Evolutionary conservation across 2,888 invertebrate genomes (phyloP).

Genomic region (Ophion obscuratus): DNA sequence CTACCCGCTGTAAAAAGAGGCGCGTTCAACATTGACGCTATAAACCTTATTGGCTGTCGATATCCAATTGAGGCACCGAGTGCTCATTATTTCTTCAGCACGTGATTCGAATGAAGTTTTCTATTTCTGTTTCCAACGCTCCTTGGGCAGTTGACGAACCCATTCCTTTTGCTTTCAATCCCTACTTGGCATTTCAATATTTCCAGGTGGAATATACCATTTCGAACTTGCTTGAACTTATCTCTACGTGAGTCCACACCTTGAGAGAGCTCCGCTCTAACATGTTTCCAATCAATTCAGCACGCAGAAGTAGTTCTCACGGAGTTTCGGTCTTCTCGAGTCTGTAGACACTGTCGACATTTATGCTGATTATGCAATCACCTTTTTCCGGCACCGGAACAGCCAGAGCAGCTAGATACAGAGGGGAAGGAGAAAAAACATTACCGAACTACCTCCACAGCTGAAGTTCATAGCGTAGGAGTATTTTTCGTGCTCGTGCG

Average conservation of each 20-base stretch:
- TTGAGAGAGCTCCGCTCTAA: background rate
- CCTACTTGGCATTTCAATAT: background rate
- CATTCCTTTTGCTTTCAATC: background rate
- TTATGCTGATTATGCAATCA: slow-evolving; percentile 50
- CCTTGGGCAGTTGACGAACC: background rate
- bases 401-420: background rate
- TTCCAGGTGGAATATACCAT: background rate
- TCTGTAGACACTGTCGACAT: slow-evolving; percentile 20
- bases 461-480: slow-evolving; percentile 35
- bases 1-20: too few relatives aligned
- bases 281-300: background rate
- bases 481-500: slow-evolving; percentile 7
- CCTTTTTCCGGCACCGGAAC: slow-evolving; percentile 8
- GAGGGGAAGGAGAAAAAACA: background rate
- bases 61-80: too few relatives aligned
- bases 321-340: slow-evolving; percentile 12
- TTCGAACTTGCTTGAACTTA: background rate
- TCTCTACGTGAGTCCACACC: background rate
- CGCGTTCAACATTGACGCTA: too few relatives aligned
- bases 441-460: slow-evolving; percentile 3
- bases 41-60: too few relatives aligned
- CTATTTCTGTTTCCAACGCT: background rate
- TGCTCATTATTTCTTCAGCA: background rate
- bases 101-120: background rate
- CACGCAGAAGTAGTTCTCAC: slow-evolving; percentile 26